Evolutionary conservation across 1,140 invertebrate genomes (phyloP), one percentile per base, ranked within the genome.

Genomic region (Drosophila tropicalis): DNA sequence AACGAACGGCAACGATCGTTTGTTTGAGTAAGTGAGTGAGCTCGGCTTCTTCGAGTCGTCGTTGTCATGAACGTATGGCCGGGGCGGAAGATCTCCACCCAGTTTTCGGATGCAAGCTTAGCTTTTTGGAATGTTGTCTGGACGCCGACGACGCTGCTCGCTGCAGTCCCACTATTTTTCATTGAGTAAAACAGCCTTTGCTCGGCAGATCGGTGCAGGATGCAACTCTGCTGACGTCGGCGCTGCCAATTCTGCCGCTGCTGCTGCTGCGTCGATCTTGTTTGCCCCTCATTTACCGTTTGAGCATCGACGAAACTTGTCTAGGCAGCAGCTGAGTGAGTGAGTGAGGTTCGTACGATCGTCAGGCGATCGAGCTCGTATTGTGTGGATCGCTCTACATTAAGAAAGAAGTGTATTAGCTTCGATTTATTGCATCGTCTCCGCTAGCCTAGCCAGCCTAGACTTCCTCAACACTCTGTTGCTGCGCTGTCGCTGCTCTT

Each of bases 71-170:
- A 1, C 19, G 19, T 79, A 72, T 72, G 82, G 76, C 72, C 81
- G 85, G 90, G 89, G 90, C 90, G 90, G 90, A 91, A 91, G 90
- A 91, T 91, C 90, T 91, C 90, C 90, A 91, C 90, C 90, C 90
- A 91, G 90, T 89, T 90, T 71, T 90, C 79, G 86, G 90, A 85
- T 91, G 82, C 86, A 86, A 82, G 67, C 56, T 62, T 68, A 66
- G 78, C 78, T 54, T 58, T 67, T 83, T 84, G 86, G 84, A 80
- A 80, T 80, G 78, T 72, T 75, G 78, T 80, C 61, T 67, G 22
- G 62, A 62, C 72, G 68, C 32, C 70, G 74, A 51, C 70, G 58
- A 25, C 22, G 47, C 17, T 57, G 40, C 2, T 41, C 12, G 44
- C 74, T 65, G 58, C 69, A 66, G 57, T 57, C 71, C 19, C 44